A percentile compares a stretch with the other conserved stretches of the same genome.
Evolutionary conservation across 30 jellyfish, hydroid and myxozoan species (phyloP).

Genomic region (Hydractinia symbiolongicarpus): DNA sequence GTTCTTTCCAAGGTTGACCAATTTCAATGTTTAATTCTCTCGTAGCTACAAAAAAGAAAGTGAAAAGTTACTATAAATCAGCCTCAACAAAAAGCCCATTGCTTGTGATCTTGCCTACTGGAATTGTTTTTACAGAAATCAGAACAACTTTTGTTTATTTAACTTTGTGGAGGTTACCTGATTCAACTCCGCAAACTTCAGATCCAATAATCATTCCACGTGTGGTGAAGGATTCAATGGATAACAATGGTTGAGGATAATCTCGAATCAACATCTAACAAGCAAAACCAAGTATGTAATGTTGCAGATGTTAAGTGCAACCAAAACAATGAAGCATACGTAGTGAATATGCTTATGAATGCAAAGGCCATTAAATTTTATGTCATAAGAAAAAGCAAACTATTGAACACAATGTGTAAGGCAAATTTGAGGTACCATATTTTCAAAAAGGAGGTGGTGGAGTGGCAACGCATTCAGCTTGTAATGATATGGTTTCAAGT

Average conservation of each 20-base stretch:
- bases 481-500: too few relatives aligned
- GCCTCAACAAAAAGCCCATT: too few relatives aligned
- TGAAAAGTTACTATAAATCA: background rate
- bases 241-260: conserved; percentile 63
- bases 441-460: too few relatives aligned
- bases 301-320: background rate
- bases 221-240: conserved; percentile 44
- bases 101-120: too few relatives aligned
- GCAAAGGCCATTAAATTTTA: background rate
- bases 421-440: too few relatives aligned
- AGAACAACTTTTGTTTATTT: background rate
- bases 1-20: conserved; percentile 69
- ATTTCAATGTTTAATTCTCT: conserved; percentile 45
- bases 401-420: too few relatives aligned
- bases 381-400: too few relatives aligned
- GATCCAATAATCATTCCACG: conserved; percentile 60
- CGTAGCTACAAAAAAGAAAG: conserved; percentile 32
- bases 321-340: background rate
- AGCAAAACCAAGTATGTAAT: background rate
- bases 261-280: conserved; percentile 58
- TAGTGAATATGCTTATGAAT: background rate
- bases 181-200: conserved; percentile 40
- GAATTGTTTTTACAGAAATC: too few relatives aligned
- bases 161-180: background rate
- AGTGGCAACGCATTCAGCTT: too few relatives aligned